Evolutionary conservation across 2,113 vertebrate genomes (phyloP).

Genomic region (Alligator sinensis): DNA sequence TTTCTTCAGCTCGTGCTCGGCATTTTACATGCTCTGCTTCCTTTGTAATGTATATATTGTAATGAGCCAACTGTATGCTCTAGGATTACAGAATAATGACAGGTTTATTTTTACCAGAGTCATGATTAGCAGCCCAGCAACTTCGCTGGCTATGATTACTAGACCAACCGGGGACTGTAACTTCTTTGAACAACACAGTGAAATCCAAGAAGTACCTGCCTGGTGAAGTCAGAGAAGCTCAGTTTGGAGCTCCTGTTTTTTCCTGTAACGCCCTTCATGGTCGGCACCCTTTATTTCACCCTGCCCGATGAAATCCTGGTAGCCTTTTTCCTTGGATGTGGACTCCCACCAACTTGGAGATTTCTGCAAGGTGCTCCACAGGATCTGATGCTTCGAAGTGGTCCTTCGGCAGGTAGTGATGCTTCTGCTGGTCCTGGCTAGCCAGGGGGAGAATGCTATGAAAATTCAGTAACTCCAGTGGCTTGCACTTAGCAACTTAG

Average conservation of each 20-base stretch:
- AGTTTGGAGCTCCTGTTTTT: background rate
- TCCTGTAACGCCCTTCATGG: background rate
- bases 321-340: background rate
- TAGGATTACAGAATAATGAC: background rate
- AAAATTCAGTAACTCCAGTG: background rate
- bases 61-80: accelerated
- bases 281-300: no score
- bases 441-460: no score
- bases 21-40: accelerated
- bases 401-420: background rate
- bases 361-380: background rate
- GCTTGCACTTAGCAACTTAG: background rate
- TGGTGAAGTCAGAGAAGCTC: background rate
- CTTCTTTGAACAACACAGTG: background rate
- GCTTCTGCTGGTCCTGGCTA: background rate
- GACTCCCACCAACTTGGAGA: no score
- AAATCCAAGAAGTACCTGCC: background rate
- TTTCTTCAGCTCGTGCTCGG: background rate
- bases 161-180: background rate
- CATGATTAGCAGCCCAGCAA: background rate
- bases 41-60: no score
- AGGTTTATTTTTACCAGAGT: background rate
- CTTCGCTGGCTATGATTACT: background rate
- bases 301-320: background rate
- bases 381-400: background rate